Percentiles rank a stretch among this genome's conserved stretches.
phyloP scores from a whole-genome alignment of 2,888 invertebrate species.

The Aspidiotus rigidus region DNA sequence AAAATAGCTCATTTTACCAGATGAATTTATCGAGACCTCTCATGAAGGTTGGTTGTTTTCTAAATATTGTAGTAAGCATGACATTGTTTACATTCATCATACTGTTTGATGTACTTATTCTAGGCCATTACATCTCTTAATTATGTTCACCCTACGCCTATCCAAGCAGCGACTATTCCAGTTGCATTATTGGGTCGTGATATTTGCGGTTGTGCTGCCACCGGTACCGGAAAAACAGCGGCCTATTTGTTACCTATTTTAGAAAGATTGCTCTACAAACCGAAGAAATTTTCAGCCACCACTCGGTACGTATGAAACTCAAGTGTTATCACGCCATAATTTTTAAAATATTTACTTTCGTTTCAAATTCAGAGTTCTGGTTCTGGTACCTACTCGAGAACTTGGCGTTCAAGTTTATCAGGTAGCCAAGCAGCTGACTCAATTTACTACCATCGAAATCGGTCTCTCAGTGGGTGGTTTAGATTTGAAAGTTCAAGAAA shows the following conservation, averaged over 20 bases:
- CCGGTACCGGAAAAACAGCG: constrained; percentile 95
- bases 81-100: background rate
- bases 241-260: constrained; percentile 97
- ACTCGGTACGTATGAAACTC: constrained; percentile 38
- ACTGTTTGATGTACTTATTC: constrained; percentile 35
- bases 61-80: background rate
- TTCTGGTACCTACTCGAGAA: constrained; percentile 93
- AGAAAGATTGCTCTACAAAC: constrained; percentile 82
- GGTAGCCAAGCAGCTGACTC: constrained; percentile 81
- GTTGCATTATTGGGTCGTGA: constrained; percentile 85
- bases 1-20: constrained; percentile 69
- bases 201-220: constrained; percentile 97
- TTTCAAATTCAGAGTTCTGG: constrained; percentile 57
- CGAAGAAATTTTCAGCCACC: constrained; percentile 51
- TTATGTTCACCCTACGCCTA: constrained; percentile 90
- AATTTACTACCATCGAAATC: constrained; percentile 72
- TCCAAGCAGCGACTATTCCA: constrained; percentile 91
- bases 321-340: background rate
- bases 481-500: constrained; percentile 62
- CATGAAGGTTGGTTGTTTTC: constrained; percentile 53
- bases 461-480: constrained; percentile 80
- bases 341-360: too few species aligned
- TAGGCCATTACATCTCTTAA: constrained; percentile 76
- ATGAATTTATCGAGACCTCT: constrained; percentile 94
- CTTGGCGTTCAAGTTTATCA: constrained; percentile 95